phyloP scores from a whole-genome alignment of 2,797 vertebrate species.

The Clangula hyemalis region DNA sequence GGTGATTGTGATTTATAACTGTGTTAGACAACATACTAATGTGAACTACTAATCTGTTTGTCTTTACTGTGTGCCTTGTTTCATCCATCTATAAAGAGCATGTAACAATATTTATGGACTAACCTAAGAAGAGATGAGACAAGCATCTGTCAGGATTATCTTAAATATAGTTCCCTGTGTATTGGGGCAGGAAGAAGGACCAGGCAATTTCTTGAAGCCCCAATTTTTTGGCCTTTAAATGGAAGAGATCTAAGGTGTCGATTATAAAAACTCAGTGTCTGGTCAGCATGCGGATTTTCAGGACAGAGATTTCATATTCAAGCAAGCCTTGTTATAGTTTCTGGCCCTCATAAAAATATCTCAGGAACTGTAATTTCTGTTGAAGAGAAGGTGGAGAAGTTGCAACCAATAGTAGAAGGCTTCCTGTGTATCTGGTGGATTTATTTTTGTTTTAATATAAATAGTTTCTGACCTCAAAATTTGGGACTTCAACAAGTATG shows the following conservation, averaged over 20 bases:
- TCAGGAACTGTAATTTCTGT: neutral
- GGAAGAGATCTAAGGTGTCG: neutral
- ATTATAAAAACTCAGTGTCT: neutral
- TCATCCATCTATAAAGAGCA: neutral
- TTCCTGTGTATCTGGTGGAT: neutral
- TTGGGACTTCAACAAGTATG: neutral
- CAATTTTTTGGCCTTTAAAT: neutral
- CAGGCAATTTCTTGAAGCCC: neutral
- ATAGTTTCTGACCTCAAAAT: conserved; percentile 10
- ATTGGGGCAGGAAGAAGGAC: neutral
- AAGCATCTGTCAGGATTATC: neutral
- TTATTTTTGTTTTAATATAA: conserved; percentile 28
- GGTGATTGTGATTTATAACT: neutral
- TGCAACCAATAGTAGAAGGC: neutral
- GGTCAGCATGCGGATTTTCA: neutral
- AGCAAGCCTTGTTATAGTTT: neutral
- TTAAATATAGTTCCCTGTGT: neutral
- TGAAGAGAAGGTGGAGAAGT: neutral
- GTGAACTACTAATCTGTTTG: neutral
- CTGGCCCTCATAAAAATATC: neutral
- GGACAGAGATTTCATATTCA: neutral
- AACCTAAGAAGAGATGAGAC: neutral
- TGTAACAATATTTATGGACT: neutral
- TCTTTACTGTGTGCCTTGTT: neutral
- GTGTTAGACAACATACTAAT: neutral